Percentiles rank a stretch among this genome's conserved stretches.
phyloP scores from a whole-genome alignment of 2,797 vertebrate genomes.

The Manis pentadactyla region DNA sequence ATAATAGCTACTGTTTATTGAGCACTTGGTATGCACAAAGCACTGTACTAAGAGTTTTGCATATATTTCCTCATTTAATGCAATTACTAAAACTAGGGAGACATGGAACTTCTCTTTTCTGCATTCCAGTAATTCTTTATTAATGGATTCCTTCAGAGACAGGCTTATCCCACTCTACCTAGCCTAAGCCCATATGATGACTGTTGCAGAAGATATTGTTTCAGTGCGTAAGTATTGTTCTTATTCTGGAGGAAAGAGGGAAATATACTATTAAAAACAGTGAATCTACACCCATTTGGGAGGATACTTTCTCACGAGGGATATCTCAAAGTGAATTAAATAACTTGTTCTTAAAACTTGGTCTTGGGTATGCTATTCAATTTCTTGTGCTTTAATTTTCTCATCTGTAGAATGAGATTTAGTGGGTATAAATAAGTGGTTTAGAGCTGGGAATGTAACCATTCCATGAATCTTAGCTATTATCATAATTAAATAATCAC shows the following conservation, averaged over 20 bases:
- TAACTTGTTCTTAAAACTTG: slow-evolving; percentile 6
- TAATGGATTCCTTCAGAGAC: slow-evolving; percentile 6
- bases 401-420: not conserved
- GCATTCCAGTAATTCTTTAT: slow-evolving; percentile 9
- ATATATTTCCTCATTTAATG: slow-evolving; percentile 3
- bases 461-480: not conserved
- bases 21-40: not conserved
- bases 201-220: not conserved
- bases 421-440: not conserved
- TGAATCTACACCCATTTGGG: not conserved
- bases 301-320: not conserved
- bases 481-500: not conserved
- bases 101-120: not conserved
- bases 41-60: not conserved
- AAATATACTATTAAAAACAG: not conserved
- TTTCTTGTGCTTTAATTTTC: not conserved
- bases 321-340: slow-evolving; percentile 23
- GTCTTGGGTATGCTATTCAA: not conserved
- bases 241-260: not conserved
- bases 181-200: not conserved
- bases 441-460: not conserved
- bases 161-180: not conserved
- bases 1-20: not conserved
- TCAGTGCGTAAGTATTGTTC: not conserved
- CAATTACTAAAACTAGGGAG: slow-evolving; percentile 11